Percentiles rank a stretch among this genome's conserved stretches.
Evolutionary conservation across 1,140 invertebrate species (phyloP).

Genomic region (Muscidifurax raptorellus): DNA sequence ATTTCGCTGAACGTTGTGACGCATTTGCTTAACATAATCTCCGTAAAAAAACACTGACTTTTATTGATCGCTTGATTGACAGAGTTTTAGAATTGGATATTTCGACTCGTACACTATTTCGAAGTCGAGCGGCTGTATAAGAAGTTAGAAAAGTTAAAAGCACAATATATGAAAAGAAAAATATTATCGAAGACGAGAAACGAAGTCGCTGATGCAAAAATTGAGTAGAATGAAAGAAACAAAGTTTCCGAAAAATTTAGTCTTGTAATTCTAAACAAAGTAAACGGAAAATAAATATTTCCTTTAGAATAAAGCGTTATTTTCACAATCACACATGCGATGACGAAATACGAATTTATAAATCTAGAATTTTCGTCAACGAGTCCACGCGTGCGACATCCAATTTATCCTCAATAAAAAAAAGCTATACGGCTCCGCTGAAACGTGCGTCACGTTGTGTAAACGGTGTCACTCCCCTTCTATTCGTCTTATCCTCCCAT

Average conservation of each 20-base stretch:
- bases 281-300: too few relatives aligned
- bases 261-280: too few relatives aligned
- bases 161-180: not conserved
- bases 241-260: too few relatives aligned
- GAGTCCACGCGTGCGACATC: not conserved
- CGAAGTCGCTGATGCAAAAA: not conserved
- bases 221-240: not conserved
- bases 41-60: conserved; percentile 5
- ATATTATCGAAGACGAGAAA: not conserved
- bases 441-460: too few relatives aligned
- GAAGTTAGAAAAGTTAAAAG: too few relatives aligned
- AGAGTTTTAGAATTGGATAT: not conserved
- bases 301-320: too few relatives aligned
- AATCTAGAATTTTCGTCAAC: too few relatives aligned
- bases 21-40: conserved; percentile 16
- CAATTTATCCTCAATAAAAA: not conserved
- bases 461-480: too few relatives aligned
- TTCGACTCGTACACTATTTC: not conserved
- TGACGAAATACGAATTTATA: too few relatives aligned
- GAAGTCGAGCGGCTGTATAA: too few relatives aligned
- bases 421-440: not conserved
- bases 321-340: too few relatives aligned
- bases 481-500: not conserved
- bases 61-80: conserved; percentile 13
- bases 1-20: conserved; percentile 16